phyloP scores from a whole-genome alignment of 1,140 invertebrate genomes.

The Calliopsis andreniformis region DNA sequence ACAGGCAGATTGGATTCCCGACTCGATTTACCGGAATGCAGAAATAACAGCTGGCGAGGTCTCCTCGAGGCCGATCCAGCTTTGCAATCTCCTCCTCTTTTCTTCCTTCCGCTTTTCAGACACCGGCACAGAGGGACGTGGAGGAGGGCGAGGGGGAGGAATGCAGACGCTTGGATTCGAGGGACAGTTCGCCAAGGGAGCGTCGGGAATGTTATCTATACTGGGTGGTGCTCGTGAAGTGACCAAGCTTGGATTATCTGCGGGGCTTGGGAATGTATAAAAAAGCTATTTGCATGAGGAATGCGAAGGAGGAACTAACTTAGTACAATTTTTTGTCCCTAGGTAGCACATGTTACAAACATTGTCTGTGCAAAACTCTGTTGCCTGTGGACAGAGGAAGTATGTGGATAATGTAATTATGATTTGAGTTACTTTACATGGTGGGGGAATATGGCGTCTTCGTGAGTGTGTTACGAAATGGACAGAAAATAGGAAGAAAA shows the following conservation, averaged over 20 bases:
- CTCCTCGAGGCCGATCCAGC: constrained; percentile 64
- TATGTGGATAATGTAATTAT: too few species aligned
- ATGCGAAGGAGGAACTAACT: too few species aligned
- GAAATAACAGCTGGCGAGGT: constrained; percentile 73
- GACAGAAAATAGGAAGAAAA: too few species aligned
- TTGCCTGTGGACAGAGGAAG: too few species aligned
- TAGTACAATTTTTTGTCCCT: too few species aligned
- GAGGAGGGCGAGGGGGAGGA: background rate
- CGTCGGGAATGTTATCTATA: constrained; percentile 32
- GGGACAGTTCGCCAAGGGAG: constrained; percentile 40
- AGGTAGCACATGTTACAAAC: too few species aligned
- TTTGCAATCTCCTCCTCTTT: constrained; percentile 65
- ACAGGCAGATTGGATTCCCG: constrained; percentile 75
- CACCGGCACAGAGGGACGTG: background rate
- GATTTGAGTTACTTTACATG: too few species aligned
- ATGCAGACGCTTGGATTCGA: constrained; percentile 50
- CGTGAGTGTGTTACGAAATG: too few species aligned
- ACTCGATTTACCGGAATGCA: constrained; percentile 75
- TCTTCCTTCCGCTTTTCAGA: constrained; percentile 42
- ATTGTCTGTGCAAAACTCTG: too few species aligned
- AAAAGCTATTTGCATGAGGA: too few species aligned
- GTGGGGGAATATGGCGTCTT: too few species aligned
- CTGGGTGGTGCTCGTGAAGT: constrained; percentile 1
- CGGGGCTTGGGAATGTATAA: background rate
- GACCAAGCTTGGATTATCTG: background rate